A percentile compares a stretch with the other conserved stretches of the same genome.
phyloP scores from a whole-genome alignment of 2,113 vertebrate genomes.

The Cyprinodon variegatus region DNA sequence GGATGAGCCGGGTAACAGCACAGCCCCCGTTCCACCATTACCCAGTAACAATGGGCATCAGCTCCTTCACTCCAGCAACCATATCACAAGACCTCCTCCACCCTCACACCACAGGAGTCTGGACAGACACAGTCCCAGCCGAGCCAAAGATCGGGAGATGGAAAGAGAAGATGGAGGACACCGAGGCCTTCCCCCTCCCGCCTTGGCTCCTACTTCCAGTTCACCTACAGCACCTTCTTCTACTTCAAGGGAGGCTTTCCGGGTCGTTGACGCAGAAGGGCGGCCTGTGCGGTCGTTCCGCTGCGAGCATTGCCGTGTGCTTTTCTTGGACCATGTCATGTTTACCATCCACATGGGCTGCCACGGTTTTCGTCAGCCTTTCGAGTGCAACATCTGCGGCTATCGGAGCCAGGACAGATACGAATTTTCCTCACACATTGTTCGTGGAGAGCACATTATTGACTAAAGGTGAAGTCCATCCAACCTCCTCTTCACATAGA shows the following conservation, averaged over 20 bases:
- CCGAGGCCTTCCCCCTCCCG: conserved; percentile 23
- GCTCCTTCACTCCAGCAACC: conserved; percentile 61
- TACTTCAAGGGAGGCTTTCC: conserved; percentile 83
- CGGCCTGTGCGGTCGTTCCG: conserved; percentile 90
- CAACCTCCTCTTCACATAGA: conserved; percentile 22
- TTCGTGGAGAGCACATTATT: conserved; percentile 93
- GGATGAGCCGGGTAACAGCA: conserved; percentile 85
- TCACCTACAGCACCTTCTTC: conserved; percentile 69
- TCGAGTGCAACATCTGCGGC: conserved; percentile 98
- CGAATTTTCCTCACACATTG: conserved; percentile 98
- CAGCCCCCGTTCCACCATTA: conserved; percentile 41
- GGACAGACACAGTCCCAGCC: conserved; percentile 82
- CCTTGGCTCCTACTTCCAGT: conserved; percentile 45
- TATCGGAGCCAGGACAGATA: conserved; percentile 97
- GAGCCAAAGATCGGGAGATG: conserved; percentile 88
- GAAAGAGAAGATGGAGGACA: conserved; percentile 71
- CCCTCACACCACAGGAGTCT: conserved; percentile 49
- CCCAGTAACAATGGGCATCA: conserved; percentile 76
- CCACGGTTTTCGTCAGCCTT: conserved; percentile 97
- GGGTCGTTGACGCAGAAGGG: conserved; percentile 91
- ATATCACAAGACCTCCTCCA: conserved; percentile 45
- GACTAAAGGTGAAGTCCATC: conserved; percentile 74
- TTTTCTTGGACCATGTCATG: conserved; percentile 99
- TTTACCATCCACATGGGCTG: conserved; percentile 99
- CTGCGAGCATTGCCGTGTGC: conserved; percentile 96